Base-by-base conservation (phyloP, 2,888 invertebrate genomes). In the Heliconius ismenius region DNA sequence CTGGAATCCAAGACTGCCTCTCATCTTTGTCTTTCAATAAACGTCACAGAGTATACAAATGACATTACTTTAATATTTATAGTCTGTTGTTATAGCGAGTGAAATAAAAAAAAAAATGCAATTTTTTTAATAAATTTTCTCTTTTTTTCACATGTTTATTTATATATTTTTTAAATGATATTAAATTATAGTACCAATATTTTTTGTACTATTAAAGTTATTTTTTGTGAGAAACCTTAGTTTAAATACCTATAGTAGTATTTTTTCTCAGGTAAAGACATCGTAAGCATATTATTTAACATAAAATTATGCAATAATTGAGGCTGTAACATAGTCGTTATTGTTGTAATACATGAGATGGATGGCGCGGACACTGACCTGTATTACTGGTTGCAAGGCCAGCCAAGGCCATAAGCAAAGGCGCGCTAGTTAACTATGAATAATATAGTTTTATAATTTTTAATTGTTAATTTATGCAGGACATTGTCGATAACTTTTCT, bases 321-420 rank as follows among this genome's bases (percentile, higher is more conserved):
- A 65, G 18, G 63, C 73, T 76, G 76, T 75, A 79, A 80, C 78
- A 78, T 76, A 74, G 67, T 74, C 73, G 62, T 77, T 69, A 79
- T 73, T 68, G 62, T 58, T 58, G 73, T 80, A 74, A 80, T 79
- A 78, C 77, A 77, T 79, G 77, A 67, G 58, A 58, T 74, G 74
- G 79, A 75, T 79, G 73, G 76, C 76, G 80, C 82, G 84, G 83
- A 75, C 85, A 82, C 77, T 83, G 85, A 84, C 84, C 85, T 80
- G 81, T 79, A 82, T 83, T 83, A 83, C 87, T 87, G 83, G 84
- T 83, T 86, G 87, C 93, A 92, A 93, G 93, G 92, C 90, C 93
- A 88, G 81, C 84, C 92, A 92, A 92, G 93, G 93, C 91, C 91
- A 90, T 70, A 77, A 77, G 49, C 64, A 70, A 73, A 76, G 64